Percentiles rank a stretch among this genome's conserved stretches.
phyloP scores from a whole-genome alignment of 1,140 invertebrate genomes.

The Drosophila quadrilineata region DNA sequence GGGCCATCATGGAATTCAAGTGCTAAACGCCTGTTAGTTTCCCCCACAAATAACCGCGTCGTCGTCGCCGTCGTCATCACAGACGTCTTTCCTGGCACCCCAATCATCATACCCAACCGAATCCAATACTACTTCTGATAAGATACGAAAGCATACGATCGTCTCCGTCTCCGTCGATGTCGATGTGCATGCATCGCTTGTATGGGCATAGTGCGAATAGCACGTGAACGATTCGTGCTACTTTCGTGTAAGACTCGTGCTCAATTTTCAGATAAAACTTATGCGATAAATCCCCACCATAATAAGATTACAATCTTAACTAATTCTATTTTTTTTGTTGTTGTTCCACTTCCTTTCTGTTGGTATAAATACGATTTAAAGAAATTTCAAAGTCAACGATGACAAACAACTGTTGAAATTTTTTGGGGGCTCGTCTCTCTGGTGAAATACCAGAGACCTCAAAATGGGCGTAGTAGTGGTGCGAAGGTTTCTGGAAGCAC shows the following conservation, averaged over 20 bases:
- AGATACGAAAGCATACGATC: constrained; percentile 19
- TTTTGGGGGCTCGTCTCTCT: constrained; percentile 74
- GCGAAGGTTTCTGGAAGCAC: constrained; percentile 10
- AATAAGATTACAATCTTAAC: neutral
- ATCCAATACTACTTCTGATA: constrained; percentile 28
- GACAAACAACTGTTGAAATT: neutral
- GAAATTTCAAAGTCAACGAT: constrained; percentile 13
- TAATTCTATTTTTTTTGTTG: neutral
- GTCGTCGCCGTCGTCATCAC: neutral
- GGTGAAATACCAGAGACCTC: constrained; percentile 61
- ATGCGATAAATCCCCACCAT: neutral
- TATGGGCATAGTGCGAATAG: constrained; percentile 31
- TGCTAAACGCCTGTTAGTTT: constrained; percentile 3
- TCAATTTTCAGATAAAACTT: constrained; percentile 20
- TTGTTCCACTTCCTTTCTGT: constrained; percentile 7
- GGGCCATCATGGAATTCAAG: constrained; percentile 16
- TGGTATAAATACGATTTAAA: constrained; percentile 10
- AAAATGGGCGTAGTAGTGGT: neutral
- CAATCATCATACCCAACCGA: too few species aligned
- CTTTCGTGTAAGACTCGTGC: constrained; percentile 40
- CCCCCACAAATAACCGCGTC: neutral
- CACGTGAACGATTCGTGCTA: constrained; percentile 61
- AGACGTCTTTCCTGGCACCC: constrained; percentile 5
- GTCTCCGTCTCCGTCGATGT: too few species aligned
- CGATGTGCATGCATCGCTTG: constrained; percentile 52